Percentiles rank a stretch among this genome's conserved stretches.
These are phyloP conservation scores for Megalops cyprinoides DNA, from an alignment of 2,797 vertebrate species.

Conservation along the genomic window DNA sequence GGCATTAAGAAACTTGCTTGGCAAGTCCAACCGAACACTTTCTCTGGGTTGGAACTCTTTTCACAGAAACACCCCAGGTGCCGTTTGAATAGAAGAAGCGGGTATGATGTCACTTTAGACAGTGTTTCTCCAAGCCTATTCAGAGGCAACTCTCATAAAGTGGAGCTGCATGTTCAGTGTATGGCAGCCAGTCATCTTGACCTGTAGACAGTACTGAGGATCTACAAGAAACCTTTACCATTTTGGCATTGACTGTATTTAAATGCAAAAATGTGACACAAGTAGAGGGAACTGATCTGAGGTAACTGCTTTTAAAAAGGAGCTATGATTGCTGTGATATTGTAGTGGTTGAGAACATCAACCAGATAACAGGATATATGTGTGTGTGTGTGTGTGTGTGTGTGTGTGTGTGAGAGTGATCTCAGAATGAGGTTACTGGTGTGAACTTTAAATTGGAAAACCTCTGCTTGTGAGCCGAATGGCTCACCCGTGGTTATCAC, in stretches of 20 bases:
- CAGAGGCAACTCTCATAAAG: neutral
- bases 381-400: neutral
- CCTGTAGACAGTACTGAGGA: neutral
- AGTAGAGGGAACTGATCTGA: neutral
- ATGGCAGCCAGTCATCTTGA: too few relatives aligned
- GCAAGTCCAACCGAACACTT: neutral
- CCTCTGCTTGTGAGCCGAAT: too few relatives aligned
- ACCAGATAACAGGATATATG: neutral
- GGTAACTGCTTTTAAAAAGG: neutral
- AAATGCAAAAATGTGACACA: too few relatives aligned
- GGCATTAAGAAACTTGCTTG: too few relatives aligned
- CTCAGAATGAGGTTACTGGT: neutral
- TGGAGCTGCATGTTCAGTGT: too few relatives aligned
- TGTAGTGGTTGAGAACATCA: neutral
- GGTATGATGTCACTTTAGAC: neutral
- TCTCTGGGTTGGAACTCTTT: neutral
- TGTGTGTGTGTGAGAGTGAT: neutral
- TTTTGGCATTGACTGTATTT: neutral
- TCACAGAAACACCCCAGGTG: neutral
- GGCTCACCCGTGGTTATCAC: neutral
- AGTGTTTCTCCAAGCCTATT: neutral
- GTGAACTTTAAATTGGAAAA: neutral
- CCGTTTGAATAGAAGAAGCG: neutral
- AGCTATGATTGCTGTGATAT: neutral
- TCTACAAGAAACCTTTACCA: neutral